These are phyloP conservation scores for Drosophila sordidapex DNA, from an alignment of 2,888 invertebrate species.

Conservation along the genomic window DNA sequence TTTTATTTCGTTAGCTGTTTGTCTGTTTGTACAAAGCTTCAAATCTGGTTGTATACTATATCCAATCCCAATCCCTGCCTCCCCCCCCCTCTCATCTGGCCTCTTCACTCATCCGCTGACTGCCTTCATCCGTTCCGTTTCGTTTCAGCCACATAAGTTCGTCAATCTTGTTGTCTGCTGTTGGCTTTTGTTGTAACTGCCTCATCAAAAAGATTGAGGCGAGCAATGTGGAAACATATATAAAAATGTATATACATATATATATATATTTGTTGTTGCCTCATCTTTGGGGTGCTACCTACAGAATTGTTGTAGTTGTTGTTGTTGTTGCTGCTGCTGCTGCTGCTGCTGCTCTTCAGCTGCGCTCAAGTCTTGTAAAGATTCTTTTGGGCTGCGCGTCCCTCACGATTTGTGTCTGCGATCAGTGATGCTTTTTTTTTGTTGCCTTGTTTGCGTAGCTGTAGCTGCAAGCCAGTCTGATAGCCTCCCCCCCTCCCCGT, in stretches of 20 bases:
- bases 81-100: background rate
- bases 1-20: conserved; percentile 59
- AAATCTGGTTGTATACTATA: conserved; percentile 66
- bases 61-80: conserved; percentile 12
- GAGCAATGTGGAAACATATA: conserved; percentile 37
- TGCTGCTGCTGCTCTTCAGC: conserved; percentile 42
- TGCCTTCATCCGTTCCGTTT: conserved; percentile 47
- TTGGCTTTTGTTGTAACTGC: conserved; percentile 72
- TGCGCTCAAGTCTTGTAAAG: conserved; percentile 49
- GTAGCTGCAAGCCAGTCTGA: conserved; percentile 11
- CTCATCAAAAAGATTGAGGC: conserved; percentile 71
- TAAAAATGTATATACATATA: conserved; percentile 10
- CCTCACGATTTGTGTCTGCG: conserved; percentile 36
- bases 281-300: conserved; percentile 18
- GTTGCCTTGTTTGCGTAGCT: conserved; percentile 40
- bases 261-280: conserved; percentile 31
- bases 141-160: conserved; percentile 62
- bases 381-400: conserved; percentile 46
- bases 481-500: no score
- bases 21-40: conserved; percentile 79
- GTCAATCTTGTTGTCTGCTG: conserved; percentile 63
- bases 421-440: conserved; percentile 13
- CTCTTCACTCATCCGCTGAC: conserved; percentile 13
- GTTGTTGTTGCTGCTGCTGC: conserved; percentile 12
- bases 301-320: conserved; percentile 6